Evolutionary conservation across 92 coral and sea anemone species (phyloP), one percentile per base, ranked within the genome.

Genomic region (Blastomussa wellsi): DNA sequence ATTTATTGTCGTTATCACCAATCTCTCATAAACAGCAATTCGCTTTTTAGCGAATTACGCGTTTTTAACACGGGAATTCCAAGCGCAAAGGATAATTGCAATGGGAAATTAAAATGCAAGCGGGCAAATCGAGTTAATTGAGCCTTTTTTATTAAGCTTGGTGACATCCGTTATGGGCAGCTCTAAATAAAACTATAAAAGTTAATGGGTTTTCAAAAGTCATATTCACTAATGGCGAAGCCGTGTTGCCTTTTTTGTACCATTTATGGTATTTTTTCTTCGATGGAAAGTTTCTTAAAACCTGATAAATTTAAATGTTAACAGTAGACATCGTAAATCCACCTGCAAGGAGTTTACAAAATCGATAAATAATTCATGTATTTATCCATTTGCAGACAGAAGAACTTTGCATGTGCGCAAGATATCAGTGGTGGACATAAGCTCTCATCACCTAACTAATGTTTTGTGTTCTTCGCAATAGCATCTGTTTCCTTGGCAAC

Each of bases 341-440:
- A 83, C 87, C 87, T 83, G 87, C 35, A 33, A 0, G 47, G 29
- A 57, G 74, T 74, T 60, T 74, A 74, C 49, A 28, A 32, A 60
- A 35, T 44, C 47, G 15, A 74, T 83, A 73, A 83, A 83, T 83
- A 33, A 83, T 83, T 83, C 71, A 83, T 44, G 29, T 22, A 49
- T 29, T 38, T 73, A 42, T 8, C 16, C 26, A 57, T 57, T 64
- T 60, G 22, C 42, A 39, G 26, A 74, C 73, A 82, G 72, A 74
- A 59, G 81, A 32, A 39, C 31, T 59, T 28, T 39, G 72, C 0
- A 19, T 9, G n/a, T 14, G 31, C 44, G 68, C 31, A 32, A 66
- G n/a, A 83, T 59, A 53, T 60, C 28, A 83, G 74, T 55, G 78
- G 70, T 7, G 20, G 72, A 75, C 24, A 74, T 47, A 17, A 24